Evolutionary conservation across 2,888 invertebrate genomes (phyloP).

Genomic region (Dichetophora obliterata): DNA sequence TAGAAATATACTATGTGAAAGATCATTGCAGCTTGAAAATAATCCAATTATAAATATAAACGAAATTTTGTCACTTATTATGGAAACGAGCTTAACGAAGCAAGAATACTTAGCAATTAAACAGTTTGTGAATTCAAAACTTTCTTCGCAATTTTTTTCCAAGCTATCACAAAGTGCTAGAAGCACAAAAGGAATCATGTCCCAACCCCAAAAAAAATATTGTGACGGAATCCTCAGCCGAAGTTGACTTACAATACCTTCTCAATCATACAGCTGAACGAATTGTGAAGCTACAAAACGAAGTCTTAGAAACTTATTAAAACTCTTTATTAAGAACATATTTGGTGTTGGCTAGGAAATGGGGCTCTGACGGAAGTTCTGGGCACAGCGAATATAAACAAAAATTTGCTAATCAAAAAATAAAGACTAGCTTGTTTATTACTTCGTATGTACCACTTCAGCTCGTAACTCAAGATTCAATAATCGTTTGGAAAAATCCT

Average conservation of each 20-base stretch:
- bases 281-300: not conserved
- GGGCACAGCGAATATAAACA: too few relatives aligned
- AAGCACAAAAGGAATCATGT: slow-evolving; percentile 3
- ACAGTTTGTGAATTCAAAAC: not conserved
- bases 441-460: slow-evolving; percentile 5
- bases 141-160: not conserved
- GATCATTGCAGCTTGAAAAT: too few relatives aligned
- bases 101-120: not conserved
- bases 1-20: too few relatives aligned
- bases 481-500: slow-evolving; percentile 1
- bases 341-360: not conserved
- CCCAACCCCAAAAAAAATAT: not conserved
- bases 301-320: not conserved
- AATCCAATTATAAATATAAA: too few relatives aligned
- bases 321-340: not conserved
- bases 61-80: slow-evolving; percentile 2
- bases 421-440: not conserved
- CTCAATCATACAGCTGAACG: not conserved
- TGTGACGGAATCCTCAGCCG: not conserved
- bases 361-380: slow-evolving; percentile 5
- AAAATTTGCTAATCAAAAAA: not conserved
- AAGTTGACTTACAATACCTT: slow-evolving; percentile 6
- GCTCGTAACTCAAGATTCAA: not conserved
- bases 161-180: not conserved
- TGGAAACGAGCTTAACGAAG: slow-evolving; percentile 1